phyloP scores from a whole-genome alignment of 2,797 vertebrate species.

The Gobionotothen gibberifrons region DNA sequence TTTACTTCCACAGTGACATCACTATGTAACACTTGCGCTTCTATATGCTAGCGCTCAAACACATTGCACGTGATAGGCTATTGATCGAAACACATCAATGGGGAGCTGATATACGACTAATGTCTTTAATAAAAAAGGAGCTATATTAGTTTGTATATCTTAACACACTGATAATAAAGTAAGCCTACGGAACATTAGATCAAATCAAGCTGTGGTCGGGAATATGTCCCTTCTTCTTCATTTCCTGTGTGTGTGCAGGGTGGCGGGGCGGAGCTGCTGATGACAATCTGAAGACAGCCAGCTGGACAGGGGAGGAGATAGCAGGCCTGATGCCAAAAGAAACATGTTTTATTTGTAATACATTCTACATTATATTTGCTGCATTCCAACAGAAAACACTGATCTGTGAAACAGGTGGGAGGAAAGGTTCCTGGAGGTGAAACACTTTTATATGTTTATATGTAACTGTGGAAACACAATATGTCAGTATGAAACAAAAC shows the following conservation, averaged over 20 bases:
- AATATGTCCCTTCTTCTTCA: neutral
- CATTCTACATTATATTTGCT: neutral
- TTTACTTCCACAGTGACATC: no score
- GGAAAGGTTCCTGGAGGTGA: no score
- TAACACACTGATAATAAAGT: neutral
- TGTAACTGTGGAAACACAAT: neutral
- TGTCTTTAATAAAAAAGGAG: no score
- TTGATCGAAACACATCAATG: no score
- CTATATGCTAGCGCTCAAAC: no score
- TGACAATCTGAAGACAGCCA: constrained; percentile 2
- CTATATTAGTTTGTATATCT: neutral
- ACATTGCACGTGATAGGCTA: no score
- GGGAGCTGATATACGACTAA: no score
- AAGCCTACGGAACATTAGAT: neutral
- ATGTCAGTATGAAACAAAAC: neutral
- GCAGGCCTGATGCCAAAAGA: neutral
- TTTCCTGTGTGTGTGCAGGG: constrained; percentile 11
- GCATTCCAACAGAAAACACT: neutral
- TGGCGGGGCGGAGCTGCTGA: neutral
- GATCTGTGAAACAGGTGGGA: no score
- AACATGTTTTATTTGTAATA: neutral
- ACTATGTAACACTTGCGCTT: no score
- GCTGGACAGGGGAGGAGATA: neutral
- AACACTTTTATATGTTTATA: no score
- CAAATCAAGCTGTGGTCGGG: neutral